Base-by-base conservation (phyloP, 64 coral and sea anemone genomes). In the Stylophora pistillata region DNA sequence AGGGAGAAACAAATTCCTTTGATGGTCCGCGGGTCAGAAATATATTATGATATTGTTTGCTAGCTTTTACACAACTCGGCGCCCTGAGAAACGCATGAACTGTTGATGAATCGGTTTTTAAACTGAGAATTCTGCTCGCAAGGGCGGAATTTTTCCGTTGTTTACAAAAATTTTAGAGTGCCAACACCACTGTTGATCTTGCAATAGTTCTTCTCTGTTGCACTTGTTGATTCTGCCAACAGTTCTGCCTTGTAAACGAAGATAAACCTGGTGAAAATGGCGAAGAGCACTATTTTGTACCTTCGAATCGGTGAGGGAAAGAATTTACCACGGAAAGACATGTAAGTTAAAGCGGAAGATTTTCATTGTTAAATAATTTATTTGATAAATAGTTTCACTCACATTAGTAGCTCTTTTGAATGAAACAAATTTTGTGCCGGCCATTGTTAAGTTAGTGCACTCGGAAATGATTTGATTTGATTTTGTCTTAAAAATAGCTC, bases 241-340 rank as follows among this genome's bases (percentile, higher is more conserved):
- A 68, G 64, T 66, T 68, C 26, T 11, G 64, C 64, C 23, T 68
- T 25, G 64, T 68, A 9, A 11, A 25, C 23, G 23, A 12, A 68
- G 25, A 68, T 11, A n/a, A 41, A 33, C 13, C 55, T 1, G 30
- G 73, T 54, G n/a, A 59, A 85, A 26, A 94, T 93, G 91, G 71
- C 91, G 9, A 78, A 97, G 74, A 97, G 89, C 29, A 93, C 91
- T 13, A 85, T 89, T 47, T 89, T 97, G 53, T 97, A 97, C 26
- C 79, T 97, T 90, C 95, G 95, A 23, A 83, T 97, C 4, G 91
- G 95, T 58, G 95, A 97, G 37, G 95, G 91, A 56, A 97, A 97
- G 89, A 93, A 97, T 33, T 76, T 97, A 1, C 95, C 95, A 23
- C 55, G 78, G 5, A 97, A 90, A 83, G 95, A 97, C 27, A 87